Percentiles rank a stretch among this genome's conserved stretches.
phyloP scores from a whole-genome alignment of 2,797 vertebrate genomes.

The Pantherophis alleghaniensis region DNA sequence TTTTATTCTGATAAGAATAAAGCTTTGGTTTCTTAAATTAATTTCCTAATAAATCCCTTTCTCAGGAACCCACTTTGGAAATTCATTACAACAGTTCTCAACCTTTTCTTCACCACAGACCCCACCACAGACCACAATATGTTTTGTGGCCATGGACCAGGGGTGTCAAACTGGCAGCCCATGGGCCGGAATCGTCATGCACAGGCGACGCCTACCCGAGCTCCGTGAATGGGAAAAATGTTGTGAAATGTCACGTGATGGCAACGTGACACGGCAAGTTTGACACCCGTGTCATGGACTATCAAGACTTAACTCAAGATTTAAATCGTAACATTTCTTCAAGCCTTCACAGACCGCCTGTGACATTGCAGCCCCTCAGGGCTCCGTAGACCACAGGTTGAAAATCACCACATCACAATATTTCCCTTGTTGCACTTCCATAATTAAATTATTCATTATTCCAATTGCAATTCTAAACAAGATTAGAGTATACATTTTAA shows the following conservation, averaged over 20 bases:
- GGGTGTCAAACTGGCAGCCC: background rate
- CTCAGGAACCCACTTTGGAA: background rate
- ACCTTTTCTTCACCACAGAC: background rate
- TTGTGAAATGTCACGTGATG: background rate
- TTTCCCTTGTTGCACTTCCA: background rate
- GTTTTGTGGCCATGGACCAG: background rate
- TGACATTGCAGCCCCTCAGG: background rate
- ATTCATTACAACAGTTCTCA: background rate
- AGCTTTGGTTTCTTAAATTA: background rate
- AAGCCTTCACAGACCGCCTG: background rate
- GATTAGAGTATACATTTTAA: background rate
- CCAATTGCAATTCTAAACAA: background rate
- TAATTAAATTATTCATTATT: background rate
- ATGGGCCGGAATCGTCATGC: fast-evolving
- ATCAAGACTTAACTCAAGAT: background rate
- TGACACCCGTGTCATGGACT: background rate
- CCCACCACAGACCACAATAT: background rate
- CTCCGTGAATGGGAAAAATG: background rate
- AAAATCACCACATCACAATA: background rate
- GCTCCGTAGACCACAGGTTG: background rate
- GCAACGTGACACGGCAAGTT: background rate
- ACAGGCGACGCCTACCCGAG: background rate
- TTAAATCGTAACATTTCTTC: background rate
- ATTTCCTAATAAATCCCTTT: background rate
- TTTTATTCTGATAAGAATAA: background rate